Evolutionary conservation across 2,113 vertebrate species (phyloP).

Genomic region (Callocephalon fimbriatum): DNA sequence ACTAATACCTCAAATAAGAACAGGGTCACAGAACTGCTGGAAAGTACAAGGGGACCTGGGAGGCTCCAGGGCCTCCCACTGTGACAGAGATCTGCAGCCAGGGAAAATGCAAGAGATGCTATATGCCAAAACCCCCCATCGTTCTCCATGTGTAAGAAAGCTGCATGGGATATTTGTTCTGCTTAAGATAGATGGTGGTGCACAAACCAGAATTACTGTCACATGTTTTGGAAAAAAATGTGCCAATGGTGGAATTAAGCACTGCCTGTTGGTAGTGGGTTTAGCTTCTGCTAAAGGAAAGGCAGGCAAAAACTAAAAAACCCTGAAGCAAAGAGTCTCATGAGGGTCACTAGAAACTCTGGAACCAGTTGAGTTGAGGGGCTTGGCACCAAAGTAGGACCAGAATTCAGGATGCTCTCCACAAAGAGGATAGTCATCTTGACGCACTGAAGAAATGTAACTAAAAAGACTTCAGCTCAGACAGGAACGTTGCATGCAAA

Average conservation of each 20-base stretch:
- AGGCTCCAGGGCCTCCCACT: background rate
- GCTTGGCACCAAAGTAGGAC: accelerated
- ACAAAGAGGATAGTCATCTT: background rate
- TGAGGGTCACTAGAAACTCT: background rate
- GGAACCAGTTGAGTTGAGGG: background rate
- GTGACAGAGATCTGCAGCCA: accelerated
- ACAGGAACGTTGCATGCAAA: background rate
- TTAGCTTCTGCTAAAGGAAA: background rate
- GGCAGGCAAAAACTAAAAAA: background rate
- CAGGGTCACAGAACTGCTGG: background rate
- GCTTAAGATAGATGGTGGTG: background rate
- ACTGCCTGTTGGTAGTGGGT: background rate
- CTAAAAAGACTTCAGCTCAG: background rate
- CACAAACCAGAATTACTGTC: background rate
- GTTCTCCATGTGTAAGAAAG: background rate
- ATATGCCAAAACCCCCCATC: accelerated
- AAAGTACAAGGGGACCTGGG: background rate
- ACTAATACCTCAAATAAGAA: background rate
- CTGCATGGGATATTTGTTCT: background rate
- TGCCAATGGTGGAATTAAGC: background rate
- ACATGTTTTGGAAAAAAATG: background rate
- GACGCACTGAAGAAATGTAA: background rate
- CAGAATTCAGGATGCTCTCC: background rate
- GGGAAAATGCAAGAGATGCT: background rate
- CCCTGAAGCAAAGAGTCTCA: background rate